Base-by-base conservation (phyloP, 1,140 invertebrate species). In the Papilio xuthus region DNA sequence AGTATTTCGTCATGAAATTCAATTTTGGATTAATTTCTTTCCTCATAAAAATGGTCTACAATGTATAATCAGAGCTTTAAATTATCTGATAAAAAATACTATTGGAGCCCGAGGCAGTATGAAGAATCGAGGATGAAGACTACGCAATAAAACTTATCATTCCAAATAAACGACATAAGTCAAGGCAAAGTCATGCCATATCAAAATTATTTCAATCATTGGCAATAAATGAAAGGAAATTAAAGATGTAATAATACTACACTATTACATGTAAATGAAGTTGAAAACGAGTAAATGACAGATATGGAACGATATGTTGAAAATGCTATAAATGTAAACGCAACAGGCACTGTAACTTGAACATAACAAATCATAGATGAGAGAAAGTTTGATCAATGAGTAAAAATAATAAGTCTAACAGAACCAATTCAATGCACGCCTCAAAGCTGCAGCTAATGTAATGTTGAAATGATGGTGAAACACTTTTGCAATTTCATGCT, bases 1-100 rank as follows among this genome's bases (percentile, higher is more conserved):
- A 92, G 84, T 91, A 92, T 93, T 92, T 82, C 84, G 85, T 84
- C 41, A 23, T 72, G 15, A n/a, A 44, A 47, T 73, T 26, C n/a
- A 72, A 47, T 2, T 20, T 47, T 6, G 4, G 32, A 37, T 73
- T 9, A 23, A 73, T 67, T 32, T 67, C 3, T 15, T 15, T 1
- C 28, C 2, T 50, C 4, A 28, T 28, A 26, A 60, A 60, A 26
- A 26, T 13, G 12, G 28, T 67, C 1, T n/a, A 53, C 18, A 7
- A 28, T 15, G 13, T 15, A 26, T 23, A 20, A 13, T 15, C 6
- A 63, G 4, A 67, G 28, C 13, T 60, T 4, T 67, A 7, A 15
- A 15, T 4, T 28, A 10, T 13, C 23, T 60, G 12, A 15, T 67
- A 67, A 76, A 76, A 37, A 76, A 76, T 76, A 76, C 74, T 76